phyloP scores from a whole-genome alignment of 2,888 invertebrate species.

The Drosophila ustulata region DNA sequence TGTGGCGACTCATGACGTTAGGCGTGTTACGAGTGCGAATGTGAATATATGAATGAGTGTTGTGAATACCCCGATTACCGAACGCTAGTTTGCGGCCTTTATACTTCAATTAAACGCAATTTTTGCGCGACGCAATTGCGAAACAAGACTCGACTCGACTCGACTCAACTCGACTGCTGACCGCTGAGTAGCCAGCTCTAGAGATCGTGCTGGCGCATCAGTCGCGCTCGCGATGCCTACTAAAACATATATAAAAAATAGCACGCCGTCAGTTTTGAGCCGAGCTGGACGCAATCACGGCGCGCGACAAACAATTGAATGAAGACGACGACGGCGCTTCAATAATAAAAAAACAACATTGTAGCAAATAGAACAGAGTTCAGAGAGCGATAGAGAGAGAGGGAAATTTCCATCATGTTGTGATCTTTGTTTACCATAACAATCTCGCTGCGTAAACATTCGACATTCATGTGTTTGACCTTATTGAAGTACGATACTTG shows the following conservation, averaged over 20 bases:
- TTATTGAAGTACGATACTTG: constrained; percentile 24
- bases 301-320: constrained; percentile 73
- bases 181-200: constrained; percentile 18
- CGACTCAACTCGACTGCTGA: not conserved
- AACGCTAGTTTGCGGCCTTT: constrained; percentile 59
- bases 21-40: constrained; percentile 19
- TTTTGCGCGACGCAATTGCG: constrained; percentile 72
- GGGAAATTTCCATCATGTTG: constrained; percentile 19
- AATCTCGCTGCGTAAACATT: constrained; percentile 24
- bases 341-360: constrained; percentile 25
- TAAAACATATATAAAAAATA: constrained; percentile 48
- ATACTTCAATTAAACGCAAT: constrained; percentile 79
- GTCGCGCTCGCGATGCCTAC: constrained; percentile 81
- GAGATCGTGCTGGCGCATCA: constrained; percentile 67
- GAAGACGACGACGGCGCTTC: constrained; percentile 58
- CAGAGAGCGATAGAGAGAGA: not conserved
- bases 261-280: constrained; percentile 22
- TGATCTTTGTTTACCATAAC: constrained; percentile 39
- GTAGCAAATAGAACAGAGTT: constrained; percentile 2
- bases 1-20: constrained; percentile 64
- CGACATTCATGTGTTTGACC: constrained; percentile 47
- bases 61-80: constrained; percentile 12
- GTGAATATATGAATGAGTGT: constrained; percentile 1
- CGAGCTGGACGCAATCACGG: constrained; percentile 72
- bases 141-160: constrained; percentile 36